Percentiles rank a stretch among this genome's conserved stretches.
Evolutionary conservation across 2,888 invertebrate genomes (phyloP).

Genomic region (Lysandra bellargus): DNA sequence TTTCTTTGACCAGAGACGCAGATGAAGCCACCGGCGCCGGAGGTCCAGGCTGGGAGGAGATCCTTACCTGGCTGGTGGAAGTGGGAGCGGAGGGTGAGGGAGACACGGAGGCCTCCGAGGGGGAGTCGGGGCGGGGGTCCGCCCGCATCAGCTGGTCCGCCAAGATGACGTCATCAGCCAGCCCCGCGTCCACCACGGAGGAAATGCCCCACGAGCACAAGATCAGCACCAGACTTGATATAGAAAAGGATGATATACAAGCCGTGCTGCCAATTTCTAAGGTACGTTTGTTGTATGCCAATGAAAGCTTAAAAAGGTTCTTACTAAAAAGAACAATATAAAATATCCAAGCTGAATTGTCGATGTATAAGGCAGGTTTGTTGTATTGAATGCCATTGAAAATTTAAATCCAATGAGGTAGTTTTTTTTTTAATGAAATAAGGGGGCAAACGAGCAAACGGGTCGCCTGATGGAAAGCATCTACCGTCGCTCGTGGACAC

Average conservation of each 20-base stretch:
- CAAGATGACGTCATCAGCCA: slow-evolving; percentile 69
- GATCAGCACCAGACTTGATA: slow-evolving; percentile 90
- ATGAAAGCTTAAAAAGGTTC: too few species aligned
- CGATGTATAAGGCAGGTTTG: too few species aligned
- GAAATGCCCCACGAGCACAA: slow-evolving; percentile 79
- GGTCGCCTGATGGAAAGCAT: too few species aligned
- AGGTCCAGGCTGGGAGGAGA: slow-evolving; percentile 85
- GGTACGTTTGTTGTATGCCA: slow-evolving; percentile 71
- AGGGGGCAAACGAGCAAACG: too few species aligned
- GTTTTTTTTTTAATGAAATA: too few species aligned
- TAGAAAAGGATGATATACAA: slow-evolving; percentile 96
- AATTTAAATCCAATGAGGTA: too few species aligned
- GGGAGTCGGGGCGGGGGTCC: slow-evolving; percentile 85
- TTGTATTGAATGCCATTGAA: too few species aligned
- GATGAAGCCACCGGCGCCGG: slow-evolving; percentile 66
- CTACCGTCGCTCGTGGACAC: too few species aligned
- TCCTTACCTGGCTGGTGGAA: slow-evolving; percentile 95
- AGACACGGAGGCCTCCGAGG: slow-evolving; percentile 69
- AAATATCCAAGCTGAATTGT: too few species aligned
- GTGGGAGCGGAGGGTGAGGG: slow-evolving; percentile 89
- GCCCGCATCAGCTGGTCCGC: slow-evolving; percentile 93
- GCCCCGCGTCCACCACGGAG: slow-evolving; percentile 61
- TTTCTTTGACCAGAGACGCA: slow-evolving; percentile 50
- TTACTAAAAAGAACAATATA: too few species aligned
- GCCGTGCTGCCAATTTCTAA: slow-evolving; percentile 96